Base-by-base conservation (phyloP, 2,888 invertebrate genomes). In the Ecliptopera silaceata region DNA sequence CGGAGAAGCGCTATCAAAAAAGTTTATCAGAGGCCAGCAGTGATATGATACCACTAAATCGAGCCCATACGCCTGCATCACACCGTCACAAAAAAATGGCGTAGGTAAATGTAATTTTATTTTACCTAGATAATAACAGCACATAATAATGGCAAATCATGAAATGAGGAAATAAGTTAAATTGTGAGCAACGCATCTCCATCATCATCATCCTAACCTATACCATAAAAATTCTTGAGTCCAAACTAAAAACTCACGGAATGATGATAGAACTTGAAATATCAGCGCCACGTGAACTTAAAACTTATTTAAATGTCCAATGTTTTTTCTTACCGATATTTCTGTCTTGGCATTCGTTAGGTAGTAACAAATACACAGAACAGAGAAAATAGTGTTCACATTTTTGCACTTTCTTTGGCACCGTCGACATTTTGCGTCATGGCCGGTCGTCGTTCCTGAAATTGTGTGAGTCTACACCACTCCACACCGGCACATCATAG, bases 391-490 rank as follows among this genome's bases (percentile, higher is more conserved):
- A 65, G 57, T 68, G 55, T 65, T 66, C 61, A 68, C 41, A 69
- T 68, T 64, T 70, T 69, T 69, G 63, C 63, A 69, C 68, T 78
- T 75, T 74, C 71, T 70, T 78, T 78, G 79, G 80, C 80, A 77
- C 45, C 64, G 51, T 52, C 55, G 43, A 50, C 49, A 60, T 59
- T 63, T 72, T 77, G 69, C 83, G 84, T 87, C 87, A 88, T 65
- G 84, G 80, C 63, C 81, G 82, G 80, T 80, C 82, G 75, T 74
- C 74, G 81, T 75, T 81, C 83, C 77, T 86, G 82, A 84, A 84
- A 75, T 75, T 70, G 75, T 75, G 74, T 73, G 61, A 72, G 60
- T 66, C 67, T 72, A 42, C 32, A 12, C 20, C 20, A n/a, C 20
- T 3, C 26, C 26, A 26, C 31, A 72, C 69, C 72, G 75, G 72